Conservation (phyloP, 2,888 invertebrate species). For the Allolobophora icterica region DNA sequence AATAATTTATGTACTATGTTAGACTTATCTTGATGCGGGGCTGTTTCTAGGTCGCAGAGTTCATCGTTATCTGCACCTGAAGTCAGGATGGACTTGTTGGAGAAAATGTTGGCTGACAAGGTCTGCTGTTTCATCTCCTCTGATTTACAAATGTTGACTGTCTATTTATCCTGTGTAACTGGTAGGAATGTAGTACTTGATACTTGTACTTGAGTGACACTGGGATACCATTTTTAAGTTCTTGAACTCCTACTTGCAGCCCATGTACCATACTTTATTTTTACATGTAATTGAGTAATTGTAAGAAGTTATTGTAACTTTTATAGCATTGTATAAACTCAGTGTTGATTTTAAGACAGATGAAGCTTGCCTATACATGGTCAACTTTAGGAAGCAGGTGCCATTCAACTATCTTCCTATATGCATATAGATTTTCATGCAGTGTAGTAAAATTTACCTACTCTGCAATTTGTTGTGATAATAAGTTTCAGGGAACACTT, state of each 20-base stretch:
- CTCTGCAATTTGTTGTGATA: background rate
- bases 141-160: background rate
- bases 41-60: background rate
- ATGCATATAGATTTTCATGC: background rate
- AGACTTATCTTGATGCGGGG: background rate
- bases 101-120: constrained; percentile 35
- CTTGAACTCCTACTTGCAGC: too few species aligned
- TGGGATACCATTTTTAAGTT: too few species aligned
- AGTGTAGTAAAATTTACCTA: background rate
- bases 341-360: too few species aligned
- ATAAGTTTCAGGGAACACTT: background rate
- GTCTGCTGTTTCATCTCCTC: background rate
- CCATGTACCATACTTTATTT: too few species aligned
- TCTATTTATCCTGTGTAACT: background rate
- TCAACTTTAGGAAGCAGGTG: background rate
- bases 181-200: background rate
- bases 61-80: background rate
- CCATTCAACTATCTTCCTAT: background rate
- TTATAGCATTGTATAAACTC: too few species aligned
- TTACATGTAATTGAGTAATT: too few species aligned
- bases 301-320: too few species aligned
- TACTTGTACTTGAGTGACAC: background rate
- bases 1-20: background rate
- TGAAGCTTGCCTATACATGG: too few species aligned
- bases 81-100: constrained; percentile 30